These are phyloP conservation scores for Channa argus DNA, from an alignment of 2,113 vertebrate genomes.

Conservation along the genomic window DNA sequence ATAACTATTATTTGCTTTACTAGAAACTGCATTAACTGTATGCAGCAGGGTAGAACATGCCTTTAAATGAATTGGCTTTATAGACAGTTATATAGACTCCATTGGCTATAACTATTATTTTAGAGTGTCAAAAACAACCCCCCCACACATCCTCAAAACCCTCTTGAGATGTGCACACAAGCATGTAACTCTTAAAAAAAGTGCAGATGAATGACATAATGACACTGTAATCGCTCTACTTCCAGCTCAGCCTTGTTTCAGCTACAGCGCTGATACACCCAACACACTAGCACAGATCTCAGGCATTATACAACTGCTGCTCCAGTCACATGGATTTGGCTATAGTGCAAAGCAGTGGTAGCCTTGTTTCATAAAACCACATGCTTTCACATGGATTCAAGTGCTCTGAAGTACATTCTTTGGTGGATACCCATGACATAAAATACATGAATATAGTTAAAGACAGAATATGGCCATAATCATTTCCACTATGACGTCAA, in stretches of 20 bases:
- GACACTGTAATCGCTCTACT: conserved; percentile 15
- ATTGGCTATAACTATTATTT: too few species aligned
- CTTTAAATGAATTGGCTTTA: too few species aligned
- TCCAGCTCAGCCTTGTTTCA: conserved; percentile 26
- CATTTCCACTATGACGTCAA: background rate
- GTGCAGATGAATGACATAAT: conserved; percentile 23
- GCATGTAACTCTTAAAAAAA: background rate
- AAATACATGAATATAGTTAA: background rate
- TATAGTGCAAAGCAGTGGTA: conserved; percentile 27
- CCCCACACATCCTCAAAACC: background rate
- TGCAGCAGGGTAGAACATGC: background rate
- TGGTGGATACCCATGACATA: background rate
- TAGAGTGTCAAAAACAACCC: background rate
- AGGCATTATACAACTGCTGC: conserved; percentile 71
- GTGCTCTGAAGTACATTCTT: too few species aligned
- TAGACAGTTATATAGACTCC: too few species aligned
- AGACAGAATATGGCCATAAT: background rate
- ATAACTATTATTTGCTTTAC: background rate
- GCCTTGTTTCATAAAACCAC: conserved; percentile 69
- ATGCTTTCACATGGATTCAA: conserved; percentile 22
- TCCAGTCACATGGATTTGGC: conserved; percentile 70
- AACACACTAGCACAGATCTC: conserved; percentile 71
- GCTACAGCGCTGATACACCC: conserved; percentile 22
- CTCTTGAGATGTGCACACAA: background rate
- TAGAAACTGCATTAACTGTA: background rate